phyloP scores from a whole-genome alignment of 2,888 invertebrate genomes.

The Amphipyra berbera region DNA sequence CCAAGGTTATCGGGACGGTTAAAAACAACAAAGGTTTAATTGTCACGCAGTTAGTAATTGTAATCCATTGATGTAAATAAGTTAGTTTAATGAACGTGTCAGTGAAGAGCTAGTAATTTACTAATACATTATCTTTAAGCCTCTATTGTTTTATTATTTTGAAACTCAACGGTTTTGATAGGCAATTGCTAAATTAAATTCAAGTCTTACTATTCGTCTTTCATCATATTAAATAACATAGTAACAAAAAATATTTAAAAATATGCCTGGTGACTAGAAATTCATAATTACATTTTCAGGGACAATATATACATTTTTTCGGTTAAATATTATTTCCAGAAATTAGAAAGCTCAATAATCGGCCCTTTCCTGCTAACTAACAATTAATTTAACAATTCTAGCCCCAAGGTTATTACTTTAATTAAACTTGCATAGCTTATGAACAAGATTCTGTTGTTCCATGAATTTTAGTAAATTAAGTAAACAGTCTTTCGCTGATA shows the following conservation, averaged over 20 bases:
- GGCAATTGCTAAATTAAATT: no score
- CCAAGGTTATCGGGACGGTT: slow-evolving; percentile 45
- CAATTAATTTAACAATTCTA: slow-evolving; percentile 17
- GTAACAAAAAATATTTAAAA: no score
- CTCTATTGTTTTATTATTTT: no score
- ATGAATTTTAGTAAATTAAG: slow-evolving; percentile 4
- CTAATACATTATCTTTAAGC: no score
- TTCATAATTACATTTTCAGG: no score
- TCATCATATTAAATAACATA: no score
- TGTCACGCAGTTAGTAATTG: slow-evolving; percentile 31
- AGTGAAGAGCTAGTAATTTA: not conserved
- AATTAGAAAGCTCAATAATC: not conserved
- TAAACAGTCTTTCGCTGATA: slow-evolving; percentile 5
- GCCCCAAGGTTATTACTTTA: slow-evolving; percentile 22
- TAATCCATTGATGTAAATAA: slow-evolving; percentile 24
- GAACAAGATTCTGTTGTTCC: slow-evolving; percentile 30
- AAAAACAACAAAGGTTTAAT: slow-evolving; percentile 46
- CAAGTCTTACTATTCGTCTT: no score
- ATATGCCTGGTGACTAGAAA: no score
- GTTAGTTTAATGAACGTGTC: slow-evolving; percentile 13
- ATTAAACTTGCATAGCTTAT: slow-evolving; percentile 23
- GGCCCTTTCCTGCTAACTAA: not conserved
- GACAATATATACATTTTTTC: no score
- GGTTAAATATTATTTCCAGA: no score
- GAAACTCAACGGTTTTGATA: no score